Conservation (phyloP, 1,140 invertebrate species). For the Drosophila subobscura region DNA sequence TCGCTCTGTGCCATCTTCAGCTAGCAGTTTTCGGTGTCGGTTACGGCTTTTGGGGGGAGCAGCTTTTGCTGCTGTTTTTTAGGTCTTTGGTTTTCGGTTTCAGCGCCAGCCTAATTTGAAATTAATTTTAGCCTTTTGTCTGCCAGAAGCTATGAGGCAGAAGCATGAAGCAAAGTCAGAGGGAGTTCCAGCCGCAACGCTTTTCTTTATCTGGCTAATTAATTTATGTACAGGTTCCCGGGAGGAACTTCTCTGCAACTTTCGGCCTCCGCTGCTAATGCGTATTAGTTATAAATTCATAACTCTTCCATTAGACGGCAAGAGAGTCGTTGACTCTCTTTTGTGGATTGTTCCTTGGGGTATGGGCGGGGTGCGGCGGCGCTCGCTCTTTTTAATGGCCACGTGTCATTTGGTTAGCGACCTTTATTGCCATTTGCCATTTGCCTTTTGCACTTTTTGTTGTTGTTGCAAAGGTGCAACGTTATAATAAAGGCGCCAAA, state of each 20-base stretch:
- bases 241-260: neutral
- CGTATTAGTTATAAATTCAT: constrained; percentile 75
- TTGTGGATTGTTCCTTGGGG: neutral
- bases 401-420: constrained; percentile 35
- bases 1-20: constrained; percentile 5
- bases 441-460: constrained; percentile 13
- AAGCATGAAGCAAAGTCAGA: no score
- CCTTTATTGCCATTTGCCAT: constrained; percentile 12
- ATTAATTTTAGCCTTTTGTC: constrained; percentile 71
- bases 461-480: constrained; percentile 52
- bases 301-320: constrained; percentile 67
- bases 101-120: constrained; percentile 66
- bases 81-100: constrained; percentile 49
- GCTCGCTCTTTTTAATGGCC: constrained; percentile 8
- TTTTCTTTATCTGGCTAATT: constrained; percentile 69
- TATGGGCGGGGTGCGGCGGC: no score
- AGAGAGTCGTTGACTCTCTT: neutral
- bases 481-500: constrained; percentile 77
- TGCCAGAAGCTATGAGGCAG: constrained; percentile 6
- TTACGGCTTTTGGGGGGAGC: neutral
- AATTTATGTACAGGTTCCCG: constrained; percentile 63
- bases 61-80: constrained; percentile 18
- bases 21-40: neutral
- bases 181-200: constrained; percentile 6
- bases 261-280: constrained; percentile 38